Conservation (phyloP, 2,888 invertebrate species). For the Coelinius sp. region DNA sequence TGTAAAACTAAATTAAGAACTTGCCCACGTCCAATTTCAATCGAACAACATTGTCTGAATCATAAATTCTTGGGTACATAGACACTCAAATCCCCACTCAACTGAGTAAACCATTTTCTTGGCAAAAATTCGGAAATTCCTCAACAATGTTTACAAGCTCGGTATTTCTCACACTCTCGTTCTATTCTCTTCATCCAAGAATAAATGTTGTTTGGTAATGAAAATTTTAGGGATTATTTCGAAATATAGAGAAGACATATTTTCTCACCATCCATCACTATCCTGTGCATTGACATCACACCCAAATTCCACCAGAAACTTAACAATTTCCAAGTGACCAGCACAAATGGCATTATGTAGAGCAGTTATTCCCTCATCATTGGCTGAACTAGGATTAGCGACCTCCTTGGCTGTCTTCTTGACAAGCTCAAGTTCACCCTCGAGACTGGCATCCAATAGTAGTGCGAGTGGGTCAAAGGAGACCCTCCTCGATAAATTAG, state of each 20-base stretch:
- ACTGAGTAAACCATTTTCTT: background rate
- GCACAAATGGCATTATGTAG: slow-evolving; percentile 99
- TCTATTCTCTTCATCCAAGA: background rate
- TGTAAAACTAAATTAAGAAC: background rate
- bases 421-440: slow-evolving; percentile 97
- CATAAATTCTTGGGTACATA: background rate
- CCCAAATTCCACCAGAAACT: slow-evolving; percentile 96
- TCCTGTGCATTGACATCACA: slow-evolving; percentile 99
- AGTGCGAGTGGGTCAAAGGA: slow-evolving; percentile 98
- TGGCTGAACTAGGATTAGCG: slow-evolving; percentile 95
- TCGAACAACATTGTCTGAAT: background rate
- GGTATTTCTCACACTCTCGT: background rate
- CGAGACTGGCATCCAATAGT: slow-evolving; percentile 95
- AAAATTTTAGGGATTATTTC: background rate
- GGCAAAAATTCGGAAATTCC: background rate
- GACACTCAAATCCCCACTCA: background rate
- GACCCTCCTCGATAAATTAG: slow-evolving; percentile 85
- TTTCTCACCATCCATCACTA: slow-evolving; percentile 95
- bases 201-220: background rate
- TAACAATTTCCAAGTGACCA: slow-evolving; percentile 97
- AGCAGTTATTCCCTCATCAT: slow-evolving; percentile 99
- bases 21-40: background rate
- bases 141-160: background rate
- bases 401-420: slow-evolving; percentile 95
- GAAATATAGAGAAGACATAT: slow-evolving; percentile 34